Evolutionary conservation across 1,140 invertebrate species (phyloP).

Genomic region (Cataglyphis hispanica): DNA sequence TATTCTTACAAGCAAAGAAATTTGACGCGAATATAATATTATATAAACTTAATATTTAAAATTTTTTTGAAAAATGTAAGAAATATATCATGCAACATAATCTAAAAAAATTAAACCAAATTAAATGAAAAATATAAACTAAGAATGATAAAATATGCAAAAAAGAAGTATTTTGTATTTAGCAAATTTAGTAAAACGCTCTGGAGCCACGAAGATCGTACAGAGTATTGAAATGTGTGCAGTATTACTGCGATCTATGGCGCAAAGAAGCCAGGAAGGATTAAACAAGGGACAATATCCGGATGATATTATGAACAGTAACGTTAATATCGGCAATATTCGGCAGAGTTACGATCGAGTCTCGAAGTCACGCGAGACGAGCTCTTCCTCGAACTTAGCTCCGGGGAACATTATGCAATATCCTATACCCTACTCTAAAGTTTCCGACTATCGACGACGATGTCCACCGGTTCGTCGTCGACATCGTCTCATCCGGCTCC

Average conservation of each 20-base stretch:
- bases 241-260: not conserved
- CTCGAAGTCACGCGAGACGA: conserved; percentile 35
- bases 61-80: not conserved
- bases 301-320: conserved; percentile 60
- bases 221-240: not conserved
- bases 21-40: not conserved
- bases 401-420: conserved; percentile 71
- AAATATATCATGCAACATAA: not conserved
- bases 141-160: not conserved
- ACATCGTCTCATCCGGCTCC: conserved; percentile 53
- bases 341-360: conserved; percentile 65
- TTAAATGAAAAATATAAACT: not conserved
- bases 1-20: conserved; percentile 2
- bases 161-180: not conserved
- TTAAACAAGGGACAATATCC: conserved; percentile 43
- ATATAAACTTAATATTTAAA: not conserved
- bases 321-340: conserved; percentile 69
- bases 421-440: conserved; percentile 51
- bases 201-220: not conserved
- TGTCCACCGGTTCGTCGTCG: conserved; percentile 50
- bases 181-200: not conserved
- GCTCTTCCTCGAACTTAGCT: conserved; percentile 60
- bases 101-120: not conserved
- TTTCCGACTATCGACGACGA: conserved; percentile 65
- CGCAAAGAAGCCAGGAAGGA: not conserved